Evolutionary conservation across 2,113 vertebrate species (phyloP), one percentile per base, ranked within the genome.

Genomic region (Axis porcinus): DNA sequence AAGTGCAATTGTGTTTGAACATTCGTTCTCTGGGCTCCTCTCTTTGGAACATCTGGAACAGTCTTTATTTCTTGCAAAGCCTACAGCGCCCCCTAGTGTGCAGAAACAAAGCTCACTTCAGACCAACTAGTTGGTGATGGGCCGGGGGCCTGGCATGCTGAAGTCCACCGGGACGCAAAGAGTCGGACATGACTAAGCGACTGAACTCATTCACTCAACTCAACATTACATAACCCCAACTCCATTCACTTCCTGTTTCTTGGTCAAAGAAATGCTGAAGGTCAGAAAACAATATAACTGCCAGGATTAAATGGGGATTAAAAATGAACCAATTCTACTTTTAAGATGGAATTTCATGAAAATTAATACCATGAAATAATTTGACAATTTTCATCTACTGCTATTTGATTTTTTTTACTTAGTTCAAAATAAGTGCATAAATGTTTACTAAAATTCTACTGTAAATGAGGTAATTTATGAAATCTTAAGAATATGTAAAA

Each of bases 41-140:
- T 70, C 11, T 25, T 25, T 23, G 82, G 12, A 86, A 15, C 25
- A 2, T 3, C 47, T 13, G 17, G 23, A 6, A 54, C 10, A 25
- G n/a, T 64, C 16, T 28, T 36, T 28, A 7, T n/a, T 92, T 83
- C 17, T 92, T 23, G 6, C 21, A 36, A 45, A 47, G 8, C n/a
- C 30, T 90, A 82, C n/a, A 28, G 67, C 14, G n/a, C 58, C 85
- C 85, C 57, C 78, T 96, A 60, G 92, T 94, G 92, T 43, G 40
- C 52, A 10, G 23, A 86, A n/a, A 21, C 27, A 76, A 62, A 19
- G 7, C 6, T 6, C 27, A 21, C 11, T 33, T 43, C 2, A 19
- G 15, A 43, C 2, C 9, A 19, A 14, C 11, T 33, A 60, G 28
- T 30, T 62, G 28, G 28, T 64, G 60, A 62, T 62, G 60, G 60